Percentiles rank a stretch among this genome's conserved stretches.
phyloP scores from a whole-genome alignment of 2,113 vertebrate genomes.

The Progne subis region DNA sequence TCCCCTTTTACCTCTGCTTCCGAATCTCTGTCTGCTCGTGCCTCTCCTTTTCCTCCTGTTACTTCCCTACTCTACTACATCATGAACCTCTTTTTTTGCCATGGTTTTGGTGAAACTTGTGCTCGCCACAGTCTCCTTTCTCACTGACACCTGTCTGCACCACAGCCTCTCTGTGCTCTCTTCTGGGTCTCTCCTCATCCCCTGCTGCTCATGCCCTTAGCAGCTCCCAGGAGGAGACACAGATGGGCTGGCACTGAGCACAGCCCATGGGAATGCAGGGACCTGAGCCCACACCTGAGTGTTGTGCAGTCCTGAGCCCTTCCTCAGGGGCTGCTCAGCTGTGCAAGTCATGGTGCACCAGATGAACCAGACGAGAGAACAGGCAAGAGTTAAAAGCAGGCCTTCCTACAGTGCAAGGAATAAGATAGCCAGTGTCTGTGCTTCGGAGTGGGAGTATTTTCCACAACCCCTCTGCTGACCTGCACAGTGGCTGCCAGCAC shows the following conservation, averaged over 20 bases:
- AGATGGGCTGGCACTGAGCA: background rate
- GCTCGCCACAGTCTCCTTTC: background rate
- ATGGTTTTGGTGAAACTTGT: background rate
- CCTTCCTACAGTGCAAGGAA: background rate
- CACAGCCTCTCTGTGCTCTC: background rate
- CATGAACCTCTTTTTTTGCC: background rate
- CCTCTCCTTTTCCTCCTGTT: background rate
- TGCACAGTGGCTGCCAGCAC: background rate
- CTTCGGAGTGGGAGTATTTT: background rate
- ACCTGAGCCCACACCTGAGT: background rate
- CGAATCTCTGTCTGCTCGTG: background rate
- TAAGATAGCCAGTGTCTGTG: background rate
- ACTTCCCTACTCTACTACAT: background rate
- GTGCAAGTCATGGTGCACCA: background rate
- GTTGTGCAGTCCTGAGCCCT: background rate
- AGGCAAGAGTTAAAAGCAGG: background rate
- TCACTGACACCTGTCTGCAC: background rate
- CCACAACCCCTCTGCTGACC: background rate
- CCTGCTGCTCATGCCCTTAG: background rate
- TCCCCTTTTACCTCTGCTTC: background rate
- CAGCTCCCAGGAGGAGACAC: background rate
- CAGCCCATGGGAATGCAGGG: background rate
- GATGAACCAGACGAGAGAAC: background rate
- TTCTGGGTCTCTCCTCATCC: background rate
- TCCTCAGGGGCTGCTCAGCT: background rate